Evolutionary conservation across 2,113 vertebrate genomes (phyloP).

Genomic region (Atractosteus spatula): DNA sequence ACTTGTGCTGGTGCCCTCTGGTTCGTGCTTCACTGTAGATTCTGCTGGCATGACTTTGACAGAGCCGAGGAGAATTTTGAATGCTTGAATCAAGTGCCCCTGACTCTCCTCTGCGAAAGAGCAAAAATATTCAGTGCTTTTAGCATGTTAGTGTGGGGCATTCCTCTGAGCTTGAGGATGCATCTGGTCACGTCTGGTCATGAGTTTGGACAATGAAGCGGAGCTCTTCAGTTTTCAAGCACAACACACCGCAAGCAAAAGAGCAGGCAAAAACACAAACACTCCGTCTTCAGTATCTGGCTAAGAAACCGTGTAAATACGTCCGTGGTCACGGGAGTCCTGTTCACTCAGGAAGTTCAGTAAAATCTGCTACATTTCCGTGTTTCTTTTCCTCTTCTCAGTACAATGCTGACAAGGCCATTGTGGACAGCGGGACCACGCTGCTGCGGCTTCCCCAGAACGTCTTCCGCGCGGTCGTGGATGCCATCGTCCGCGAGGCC

Average conservation of each 20-base stretch:
- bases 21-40: no score
- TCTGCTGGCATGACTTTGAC: no score
- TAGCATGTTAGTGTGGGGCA: no score
- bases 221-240: background rate
- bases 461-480: slow-evolving; percentile 85
- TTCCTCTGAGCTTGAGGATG: no score
- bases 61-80: no score
- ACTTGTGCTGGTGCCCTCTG: no score
- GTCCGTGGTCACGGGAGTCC: background rate
- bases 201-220: background rate
- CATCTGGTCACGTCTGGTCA: no score
- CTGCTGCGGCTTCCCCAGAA: slow-evolving; percentile 88
- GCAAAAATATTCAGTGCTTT: no score
- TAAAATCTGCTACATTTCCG: background rate
- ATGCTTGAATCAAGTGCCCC: no score
- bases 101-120: no score
- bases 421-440: slow-evolving; percentile 96
- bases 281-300: background rate
- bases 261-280: background rate
- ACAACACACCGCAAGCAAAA: background rate
- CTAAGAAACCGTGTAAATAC: slow-evolving; percentile 26
- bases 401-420: slow-evolving; percentile 95
- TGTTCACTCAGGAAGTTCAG: slow-evolving; percentile 25
- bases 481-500: slow-evolving; percentile 78
- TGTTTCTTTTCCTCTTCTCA: slow-evolving; percentile 40